A percentile compares a stretch with the other conserved stretches of the same genome.
Conservation (phyloP, 2,113 vertebrate species). For the Chaetodon trifascialis region DNA sequence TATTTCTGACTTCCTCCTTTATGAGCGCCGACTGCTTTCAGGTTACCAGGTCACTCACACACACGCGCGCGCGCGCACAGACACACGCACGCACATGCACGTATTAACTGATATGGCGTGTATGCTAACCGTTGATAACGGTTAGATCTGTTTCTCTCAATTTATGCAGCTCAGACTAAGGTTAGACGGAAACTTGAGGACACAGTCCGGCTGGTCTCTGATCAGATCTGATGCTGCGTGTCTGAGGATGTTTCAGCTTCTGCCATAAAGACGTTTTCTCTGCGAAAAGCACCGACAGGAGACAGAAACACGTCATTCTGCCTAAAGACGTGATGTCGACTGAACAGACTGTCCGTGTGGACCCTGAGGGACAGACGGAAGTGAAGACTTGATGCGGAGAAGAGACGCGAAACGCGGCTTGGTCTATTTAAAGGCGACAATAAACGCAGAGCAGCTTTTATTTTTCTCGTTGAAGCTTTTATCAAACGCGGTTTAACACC, state of each 20-base stretch:
- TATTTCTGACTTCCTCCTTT: background rate
- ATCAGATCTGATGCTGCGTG: conserved; percentile 15
- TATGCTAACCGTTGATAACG: conserved; percentile 16
- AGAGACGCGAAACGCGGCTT: conserved; percentile 1
- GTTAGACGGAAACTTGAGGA: conserved; percentile 21
- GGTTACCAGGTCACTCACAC: background rate
- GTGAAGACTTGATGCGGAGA: background rate
- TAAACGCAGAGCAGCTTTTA: background rate
- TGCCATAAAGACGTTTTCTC: no score
- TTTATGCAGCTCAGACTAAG: background rate
- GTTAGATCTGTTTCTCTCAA: no score
- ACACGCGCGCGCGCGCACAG: no score
- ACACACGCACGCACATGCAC: no score
- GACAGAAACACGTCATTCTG: background rate
- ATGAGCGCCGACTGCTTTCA: background rate
- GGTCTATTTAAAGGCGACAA: conserved; percentile 32
- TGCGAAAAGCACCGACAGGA: no score
- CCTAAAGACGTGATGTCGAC: background rate
- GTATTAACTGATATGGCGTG: conserved; percentile 27
- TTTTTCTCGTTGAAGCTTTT: background rate
- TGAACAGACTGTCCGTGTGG: background rate
- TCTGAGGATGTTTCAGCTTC: no score
- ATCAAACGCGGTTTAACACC: background rate
- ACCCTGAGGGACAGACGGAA: background rate
- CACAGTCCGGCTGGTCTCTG: background rate